Base-by-base conservation (phyloP, 2,888 invertebrate genomes). In the Agriopis aurantiaria region DNA sequence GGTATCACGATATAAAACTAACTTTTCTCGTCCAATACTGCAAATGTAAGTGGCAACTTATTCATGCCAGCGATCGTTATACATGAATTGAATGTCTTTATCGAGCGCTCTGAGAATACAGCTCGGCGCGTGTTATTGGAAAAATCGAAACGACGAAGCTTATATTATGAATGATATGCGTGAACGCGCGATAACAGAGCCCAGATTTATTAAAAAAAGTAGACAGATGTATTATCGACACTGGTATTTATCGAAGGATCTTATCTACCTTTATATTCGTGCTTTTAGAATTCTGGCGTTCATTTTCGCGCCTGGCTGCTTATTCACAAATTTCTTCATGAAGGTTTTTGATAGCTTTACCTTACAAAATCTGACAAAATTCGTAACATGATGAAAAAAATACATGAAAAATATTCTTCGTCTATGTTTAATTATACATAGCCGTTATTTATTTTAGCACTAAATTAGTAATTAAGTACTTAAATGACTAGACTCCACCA, bases 161-260 rank as follows among this genome's bases (percentile, higher is more conserved):
- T 71, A 51, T 67, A 71, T 71, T 71, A 65, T 66, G 70, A 71
- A 71, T 68, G 72, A 68, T 75, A 77, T 72, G 73, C 77, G 71
- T 68, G 72, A 72, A 67, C 61, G 68, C 68, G 66, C 66, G 65
- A 75, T 74, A 73, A 69, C 69, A 69, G 55, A 62, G 46, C 64
- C 64, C 45, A 58, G 72, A 67, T 68, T 69, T 73, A 75, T 73
- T 74, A 68, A 72, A 72, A 62, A 63, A 71, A 41, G 62, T 63
- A 40, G 60, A 51, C 49, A 14, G 43, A 49, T 51, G 43, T 23
- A 46, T 33, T 70, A 71, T 75, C 68, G 69, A 71, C 68, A 64
- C 23, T 55, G 48, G 40, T 62, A 43, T 46, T 23, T 53, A 33
- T 52, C 23, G 45, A 45, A 7, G 9, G 33, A 23, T 33, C 6